A percentile compares a stretch with the other conserved stretches of the same genome.
These are phyloP conservation scores for Clarias pachynema DNA, from an alignment of 2,797 vertebrate genomes.

Conservation along the genomic window DNA sequence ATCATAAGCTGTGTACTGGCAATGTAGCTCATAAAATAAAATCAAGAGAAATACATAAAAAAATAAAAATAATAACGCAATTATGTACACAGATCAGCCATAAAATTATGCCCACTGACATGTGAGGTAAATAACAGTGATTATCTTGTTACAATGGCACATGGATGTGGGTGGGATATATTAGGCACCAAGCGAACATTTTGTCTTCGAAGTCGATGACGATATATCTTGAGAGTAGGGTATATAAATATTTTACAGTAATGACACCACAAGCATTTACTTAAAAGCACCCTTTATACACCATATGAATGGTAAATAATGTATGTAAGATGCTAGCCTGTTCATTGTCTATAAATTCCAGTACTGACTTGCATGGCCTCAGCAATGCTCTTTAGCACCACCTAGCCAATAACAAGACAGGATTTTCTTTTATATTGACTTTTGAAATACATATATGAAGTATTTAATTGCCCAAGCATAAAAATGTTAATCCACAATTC, in stretches of 20 bases:
- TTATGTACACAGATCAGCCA: too few relatives aligned
- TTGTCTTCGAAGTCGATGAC: too few relatives aligned
- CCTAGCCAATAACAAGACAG: background rate
- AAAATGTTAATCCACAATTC: background rate
- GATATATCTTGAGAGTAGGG: background rate
- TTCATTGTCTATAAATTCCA: background rate
- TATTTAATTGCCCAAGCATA: background rate
- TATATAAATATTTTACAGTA: background rate
- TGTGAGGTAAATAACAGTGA: too few relatives aligned
- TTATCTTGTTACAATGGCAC: too few relatives aligned
- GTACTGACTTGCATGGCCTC: background rate
- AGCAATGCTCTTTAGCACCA: background rate
- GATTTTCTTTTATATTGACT: background rate
- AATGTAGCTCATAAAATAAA: background rate
- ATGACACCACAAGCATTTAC: background rate
- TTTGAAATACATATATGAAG: background rate
- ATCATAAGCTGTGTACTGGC: background rate
- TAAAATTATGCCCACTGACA: too few relatives aligned
- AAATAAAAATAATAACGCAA: background rate
- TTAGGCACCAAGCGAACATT: too few relatives aligned
- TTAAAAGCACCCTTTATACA: background rate
- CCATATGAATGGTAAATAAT: background rate
- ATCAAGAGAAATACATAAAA: background rate
- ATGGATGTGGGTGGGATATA: too few relatives aligned
- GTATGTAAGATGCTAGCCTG: background rate